Conservation (phyloP, 2,797 vertebrate species). For the Amblyraja radiata region DNA sequence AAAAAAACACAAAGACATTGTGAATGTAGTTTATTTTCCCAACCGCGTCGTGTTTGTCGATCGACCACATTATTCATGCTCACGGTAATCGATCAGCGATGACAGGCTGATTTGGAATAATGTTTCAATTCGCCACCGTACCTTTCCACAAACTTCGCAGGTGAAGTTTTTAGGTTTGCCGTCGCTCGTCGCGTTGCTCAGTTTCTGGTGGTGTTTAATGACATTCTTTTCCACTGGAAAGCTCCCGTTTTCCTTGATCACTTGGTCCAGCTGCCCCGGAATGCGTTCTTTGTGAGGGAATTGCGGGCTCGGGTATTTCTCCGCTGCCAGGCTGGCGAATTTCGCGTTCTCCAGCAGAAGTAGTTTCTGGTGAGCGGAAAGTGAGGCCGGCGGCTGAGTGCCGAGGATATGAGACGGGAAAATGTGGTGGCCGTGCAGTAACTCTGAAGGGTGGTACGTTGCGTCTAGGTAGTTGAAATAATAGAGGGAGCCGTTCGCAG, state of each 20-base stretch:
- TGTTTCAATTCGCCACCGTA: constrained; percentile 49
- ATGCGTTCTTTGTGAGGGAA: constrained; percentile 79
- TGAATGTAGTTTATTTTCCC: not conserved
- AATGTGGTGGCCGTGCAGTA: constrained; percentile 68
- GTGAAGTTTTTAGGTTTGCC: constrained; percentile 93
- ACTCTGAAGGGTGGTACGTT: constrained; percentile 75
- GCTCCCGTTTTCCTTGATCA: constrained; percentile 81
- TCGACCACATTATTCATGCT: not conserved
- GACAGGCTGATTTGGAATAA: not conserved
- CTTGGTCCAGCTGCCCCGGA: constrained; percentile 84
- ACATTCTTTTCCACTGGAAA: constrained; percentile 65
- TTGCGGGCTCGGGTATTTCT: constrained; percentile 76
- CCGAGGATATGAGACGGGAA: constrained; percentile 69
- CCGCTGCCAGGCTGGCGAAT: constrained; percentile 62
- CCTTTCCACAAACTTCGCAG: constrained; percentile 96
- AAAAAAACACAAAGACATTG: constrained; percentile 19
- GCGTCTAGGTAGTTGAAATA: constrained; percentile 96
- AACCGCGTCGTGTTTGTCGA: not conserved
- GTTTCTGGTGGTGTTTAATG: constrained; percentile 68
- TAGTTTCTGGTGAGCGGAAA: constrained; percentile 84
- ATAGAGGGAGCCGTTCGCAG: constrained; percentile 78
- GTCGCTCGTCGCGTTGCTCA: constrained; percentile 59
- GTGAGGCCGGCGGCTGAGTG: constrained; percentile 72
- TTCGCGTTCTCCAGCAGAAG: constrained; percentile 86
- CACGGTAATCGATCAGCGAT: not conserved